Conservation (phyloP, 2,113 vertebrate species). For the Gadus chalcogrammus region DNA sequence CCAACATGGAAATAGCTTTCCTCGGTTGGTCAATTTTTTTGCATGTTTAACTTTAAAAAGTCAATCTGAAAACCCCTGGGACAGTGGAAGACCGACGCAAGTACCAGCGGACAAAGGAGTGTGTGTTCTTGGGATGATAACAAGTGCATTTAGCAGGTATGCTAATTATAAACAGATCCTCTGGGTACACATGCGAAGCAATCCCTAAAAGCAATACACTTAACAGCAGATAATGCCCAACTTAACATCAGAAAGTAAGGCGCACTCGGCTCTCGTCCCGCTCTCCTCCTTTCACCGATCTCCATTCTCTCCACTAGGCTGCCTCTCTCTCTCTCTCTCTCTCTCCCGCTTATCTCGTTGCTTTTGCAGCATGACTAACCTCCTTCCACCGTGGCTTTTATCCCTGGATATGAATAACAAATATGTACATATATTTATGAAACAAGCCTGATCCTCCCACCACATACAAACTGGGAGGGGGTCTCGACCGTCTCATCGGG, state of each 20-base stretch:
- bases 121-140: slow-evolving; percentile 39
- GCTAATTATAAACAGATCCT: slow-evolving; percentile 59
- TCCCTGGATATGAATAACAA: slow-evolving; percentile 61
- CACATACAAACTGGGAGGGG: slow-evolving; percentile 39
- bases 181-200: slow-evolving; percentile 50
- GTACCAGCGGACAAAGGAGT: slow-evolving; percentile 41
- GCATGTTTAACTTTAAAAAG: slow-evolving; percentile 30
- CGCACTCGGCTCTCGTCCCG: slow-evolving; percentile 14
- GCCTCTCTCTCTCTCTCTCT: slow-evolving; percentile 37
- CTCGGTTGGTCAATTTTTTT: slow-evolving; percentile 32
- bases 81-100: slow-evolving; percentile 38
- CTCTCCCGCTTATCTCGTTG: slow-evolving; percentile 43
- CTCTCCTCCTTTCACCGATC: slow-evolving; percentile 20
- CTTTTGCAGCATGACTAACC: slow-evolving; percentile 63
- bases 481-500: slow-evolving; percentile 24
- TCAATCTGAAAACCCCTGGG: slow-evolving; percentile 26
- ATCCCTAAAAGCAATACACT: slow-evolving; percentile 53
- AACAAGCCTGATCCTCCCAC: slow-evolving; percentile 56
- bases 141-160: slow-evolving; percentile 61
- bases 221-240: slow-evolving; percentile 52
- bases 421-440: slow-evolving; percentile 64
- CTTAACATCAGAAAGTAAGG: slow-evolving; percentile 54
- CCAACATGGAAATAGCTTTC: neutral
- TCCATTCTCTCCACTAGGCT: slow-evolving; percentile 19
- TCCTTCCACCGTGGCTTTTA: slow-evolving; percentile 54